Base-by-base conservation (phyloP, 2,797 vertebrate species). In the Chelon labrosus region DNA sequence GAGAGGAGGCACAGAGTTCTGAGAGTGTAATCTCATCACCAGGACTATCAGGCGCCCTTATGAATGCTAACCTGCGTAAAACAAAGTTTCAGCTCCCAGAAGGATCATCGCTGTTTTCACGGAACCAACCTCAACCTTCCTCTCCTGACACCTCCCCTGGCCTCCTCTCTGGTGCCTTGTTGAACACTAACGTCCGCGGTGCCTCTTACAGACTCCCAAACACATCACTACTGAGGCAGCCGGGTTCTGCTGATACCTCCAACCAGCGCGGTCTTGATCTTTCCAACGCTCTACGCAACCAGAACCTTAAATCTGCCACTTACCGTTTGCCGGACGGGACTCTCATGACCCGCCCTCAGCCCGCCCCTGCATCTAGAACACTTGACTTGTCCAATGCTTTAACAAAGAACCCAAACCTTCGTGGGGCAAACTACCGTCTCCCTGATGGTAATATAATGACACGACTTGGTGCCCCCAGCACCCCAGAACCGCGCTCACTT, bases 161-260 rank as follows among this genome's bases (percentile, higher is more conserved):
- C 38, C 90, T 95, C 38, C 90, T 95, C 55, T 93, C 93, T 72
- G 86, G 89, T 79, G 94, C 94, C 47, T 86, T 95, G 69, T 68
- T 92, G 42, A 95, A 93, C 65, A 84, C 87, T 16, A 85, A 58
- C 51, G 65, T 95, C 13, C 86, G 85, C 19, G 89, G 90, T 55
- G 88, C 93, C 41, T 88, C 92, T 55, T 94, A 92, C 78, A 92
- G 53, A 82, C 89, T 94, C 22, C 79, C 92, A 71, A 72, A 72
- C 41, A 64, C 71, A 73, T 91, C 91, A 25, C 27, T 89, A 16
- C 66, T 91, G 2, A 87, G 37, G 56, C 84, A 85, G 16, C 82
- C 81, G 64, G 82, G 80, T 64, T 69, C 84, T 69, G 54, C 61
- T 60, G 41, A 80, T 50, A 55, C 82, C 38, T 2, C 77, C 41